Evolutionary conservation across 2,113 vertebrate species (phyloP).

Genomic region (Cavia aperea): DNA sequence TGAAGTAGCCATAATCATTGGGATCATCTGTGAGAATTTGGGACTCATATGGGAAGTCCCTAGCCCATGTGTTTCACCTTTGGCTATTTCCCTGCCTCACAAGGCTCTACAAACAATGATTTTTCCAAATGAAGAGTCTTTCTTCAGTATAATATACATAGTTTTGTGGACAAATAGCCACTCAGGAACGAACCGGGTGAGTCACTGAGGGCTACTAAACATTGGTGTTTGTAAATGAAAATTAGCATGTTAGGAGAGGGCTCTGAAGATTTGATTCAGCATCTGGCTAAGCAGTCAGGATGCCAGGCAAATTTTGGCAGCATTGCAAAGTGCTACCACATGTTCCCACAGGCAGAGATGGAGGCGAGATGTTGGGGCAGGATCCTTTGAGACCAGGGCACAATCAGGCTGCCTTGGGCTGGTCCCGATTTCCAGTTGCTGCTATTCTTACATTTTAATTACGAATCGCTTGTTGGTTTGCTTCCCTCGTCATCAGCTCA

Average conservation of each 20-base stretch:
- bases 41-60: not conserved
- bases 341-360: not conserved
- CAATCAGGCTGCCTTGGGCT: not conserved
- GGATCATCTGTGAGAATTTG: not conserved
- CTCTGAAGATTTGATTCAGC: slow-evolving; percentile 36
- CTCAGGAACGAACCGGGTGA: not conserved
- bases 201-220: not conserved
- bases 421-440: not conserved
- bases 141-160: not conserved
- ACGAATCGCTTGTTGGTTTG: slow-evolving; percentile 48
- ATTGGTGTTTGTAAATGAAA: slow-evolving; percentile 1
- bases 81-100: not conserved
- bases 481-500: slow-evolving; percentile 50
- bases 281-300: not conserved
- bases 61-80: not conserved
- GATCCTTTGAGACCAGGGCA: not conserved
- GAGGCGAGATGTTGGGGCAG: not conserved
- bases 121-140: not conserved
- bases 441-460: slow-evolving; percentile 61
- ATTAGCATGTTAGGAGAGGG: not conserved
- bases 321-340: not conserved
- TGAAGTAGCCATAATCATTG: not conserved
- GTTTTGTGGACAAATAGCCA: not conserved
- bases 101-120: not conserved
- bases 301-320: not conserved